Conservation (phyloP, 2,888 invertebrate species). For the Tetheella fluctuosa region DNA sequence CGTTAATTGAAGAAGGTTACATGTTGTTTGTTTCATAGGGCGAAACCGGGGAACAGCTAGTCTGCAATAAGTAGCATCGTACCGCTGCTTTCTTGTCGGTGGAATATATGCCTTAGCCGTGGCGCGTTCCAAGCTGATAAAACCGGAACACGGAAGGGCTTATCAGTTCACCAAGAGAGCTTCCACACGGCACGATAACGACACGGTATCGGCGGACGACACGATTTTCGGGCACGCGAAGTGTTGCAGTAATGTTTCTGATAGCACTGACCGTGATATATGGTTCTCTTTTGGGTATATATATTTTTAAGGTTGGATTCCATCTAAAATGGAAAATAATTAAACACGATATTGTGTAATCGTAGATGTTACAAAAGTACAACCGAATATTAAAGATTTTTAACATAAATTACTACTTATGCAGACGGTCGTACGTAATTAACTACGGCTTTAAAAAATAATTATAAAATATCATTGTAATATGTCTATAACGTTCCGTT, state of each 20-base stretch:
- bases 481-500: too few species aligned
- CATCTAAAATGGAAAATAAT: too few species aligned
- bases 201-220: conserved; percentile 23
- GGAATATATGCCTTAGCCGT: background rate
- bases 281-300: background rate
- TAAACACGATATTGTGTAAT: too few species aligned
- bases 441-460: too few species aligned
- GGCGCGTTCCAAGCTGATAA: conserved; percentile 38
- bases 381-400: too few species aligned
- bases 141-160: conserved; percentile 45
- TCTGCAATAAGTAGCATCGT: background rate
- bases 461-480: too few species aligned
- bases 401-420: too few species aligned
- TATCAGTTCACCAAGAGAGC: conserved; percentile 40
- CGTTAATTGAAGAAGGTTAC: too few species aligned
- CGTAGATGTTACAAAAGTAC: too few species aligned
- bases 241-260: background rate
- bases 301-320: background rate
- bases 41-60: too few species aligned
- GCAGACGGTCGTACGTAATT: too few species aligned
- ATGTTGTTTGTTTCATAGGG: too few species aligned
- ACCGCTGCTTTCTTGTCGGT: background rate
- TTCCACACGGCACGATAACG: conserved; percentile 35
- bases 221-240: conserved; percentile 11
- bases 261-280: background rate